Evolutionary conservation across 37 sponge, comb jelly and placozoan genomes (phyloP), one percentile per base, ranked within the genome.

Genomic region (Oscarella lobularis): DNA sequence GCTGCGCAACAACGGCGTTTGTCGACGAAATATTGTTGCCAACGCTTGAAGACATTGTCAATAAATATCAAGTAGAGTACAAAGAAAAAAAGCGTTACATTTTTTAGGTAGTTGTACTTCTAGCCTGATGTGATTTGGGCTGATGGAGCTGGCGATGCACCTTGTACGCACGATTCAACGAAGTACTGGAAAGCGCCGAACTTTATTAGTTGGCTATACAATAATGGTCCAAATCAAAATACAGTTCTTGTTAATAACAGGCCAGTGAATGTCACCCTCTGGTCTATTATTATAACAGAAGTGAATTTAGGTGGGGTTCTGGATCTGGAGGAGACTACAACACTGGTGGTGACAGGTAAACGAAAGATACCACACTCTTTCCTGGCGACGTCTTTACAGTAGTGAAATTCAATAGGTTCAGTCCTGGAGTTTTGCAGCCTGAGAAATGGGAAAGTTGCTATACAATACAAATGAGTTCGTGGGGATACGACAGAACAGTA

Each of bases 391-490:
- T n/a, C n/a, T n/a, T n/a, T n/a, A n/a, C n/a, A n/a, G n/a, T n/a
- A n/a, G n/a, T n/a, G n/a, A n/a, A n/a, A n/a, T n/a, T n/a, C n/a
- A n/a, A n/a, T 36, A 79, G 89, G 67, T 88, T 37, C 55, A 85
- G 77, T 9, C 83, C 86, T 0, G 85, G 85, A 31, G 32, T 78
- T 0, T 40, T 78, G 2, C 30, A 84, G 0, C 75, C 80, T 0
- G 39, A 82, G 73, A 89, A 85, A 75, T 89, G 90, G 90, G 90
- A 89, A 78, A 79, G 74, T 41, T 78, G 80, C 78, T 89, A 76
- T 76, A 82, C 86, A 67, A 85, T 89, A 20, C 90, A 89, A 74
- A 38, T 41, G 41, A 9, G 41, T 32, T 85, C 86, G 3, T 89
- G 86, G 86, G 90, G 90, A 37, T 89, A 85, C 68, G 90, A 89